Base-by-base conservation (phyloP, 1,140 invertebrate species). In the Ylistrum balloti region DNA sequence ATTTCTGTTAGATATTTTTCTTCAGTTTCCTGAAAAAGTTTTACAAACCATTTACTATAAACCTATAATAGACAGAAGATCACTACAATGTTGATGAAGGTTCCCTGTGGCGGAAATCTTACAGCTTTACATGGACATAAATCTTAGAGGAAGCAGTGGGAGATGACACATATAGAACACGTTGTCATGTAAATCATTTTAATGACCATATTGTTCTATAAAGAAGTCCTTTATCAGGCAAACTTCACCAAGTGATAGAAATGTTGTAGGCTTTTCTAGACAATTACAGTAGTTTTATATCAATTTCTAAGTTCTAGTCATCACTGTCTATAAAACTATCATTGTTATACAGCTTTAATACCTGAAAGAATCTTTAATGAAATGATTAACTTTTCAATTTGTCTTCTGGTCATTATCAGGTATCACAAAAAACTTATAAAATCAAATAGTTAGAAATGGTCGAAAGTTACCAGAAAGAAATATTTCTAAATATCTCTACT, bases 101-200 rank as follows among this genome's bases (percentile, higher is more conserved):
- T 74, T n/a, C 28, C 56, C 56, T n/a, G n/a, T 74, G 56, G 28
- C 56, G 56, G 56, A 74, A 74, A 74, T 74, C 56, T 74, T 74
- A 74, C 56, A 74, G 22, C n/a, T n/a, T 74, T 74, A n/a, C 56
- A 5, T 74, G 56, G 28, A 5, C 56, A 74, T 74, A 74, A 74
- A 74, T 74, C 56, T 74, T 1, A 3, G 56, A 9, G n/a, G 56
- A 74, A 28, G 22, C 22, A 9, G 22, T 5, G 22, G 56, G 1
- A 11, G 56, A 74, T 28, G 56, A 74, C 56, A 28, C 17, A n/a
- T 28, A 28, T 74, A 74, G n/a, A 17, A 28, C 0, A 5, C n/a
- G 22, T 74, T 74, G 56, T 74, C 56, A 28, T 5, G 56, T 74
- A 74, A 74, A 74, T 74, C 56, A 74, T 74, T 74, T 74, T 74